Evolutionary conservation across 2,113 vertebrate species (phyloP).

Genomic region (Podarcis muralis): DNA sequence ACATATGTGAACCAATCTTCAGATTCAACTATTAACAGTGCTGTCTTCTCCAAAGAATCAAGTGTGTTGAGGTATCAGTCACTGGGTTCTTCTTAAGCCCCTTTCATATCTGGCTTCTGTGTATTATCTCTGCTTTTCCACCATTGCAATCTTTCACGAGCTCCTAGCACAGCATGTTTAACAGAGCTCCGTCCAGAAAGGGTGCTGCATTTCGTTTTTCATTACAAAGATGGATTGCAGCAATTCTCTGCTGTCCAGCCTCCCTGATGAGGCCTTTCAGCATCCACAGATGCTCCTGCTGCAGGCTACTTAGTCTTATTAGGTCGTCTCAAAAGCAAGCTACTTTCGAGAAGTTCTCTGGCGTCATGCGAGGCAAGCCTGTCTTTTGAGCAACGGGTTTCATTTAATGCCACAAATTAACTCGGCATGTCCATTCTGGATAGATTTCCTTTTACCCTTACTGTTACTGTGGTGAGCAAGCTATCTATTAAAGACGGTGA

Average conservation of each 20-base stretch:
- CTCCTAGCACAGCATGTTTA: background rate
- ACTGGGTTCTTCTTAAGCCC: background rate
- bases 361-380: background rate
- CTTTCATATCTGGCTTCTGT: background rate
- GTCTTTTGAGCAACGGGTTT: background rate
- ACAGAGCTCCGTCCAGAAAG: background rate
- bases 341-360: slow-evolving; percentile 9
- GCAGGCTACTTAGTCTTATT: background rate
- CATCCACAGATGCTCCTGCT: slow-evolving; percentile 27
- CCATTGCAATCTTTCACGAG: slow-evolving; percentile 5
- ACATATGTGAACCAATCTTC: background rate
- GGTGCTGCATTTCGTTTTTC: slow-evolving; percentile 38
- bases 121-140: slow-evolving; percentile 6
- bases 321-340: slow-evolving; percentile 24
- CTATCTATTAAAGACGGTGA: slow-evolving; percentile 9
- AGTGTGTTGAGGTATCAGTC: background rate
- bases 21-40: background rate
- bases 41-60: background rate
- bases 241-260: slow-evolving; percentile 9
- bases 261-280: slow-evolving; percentile 17
- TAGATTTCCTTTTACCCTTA: slow-evolving; percentile 13
- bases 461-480: background rate
- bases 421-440: background rate
- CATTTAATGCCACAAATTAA: slow-evolving; percentile 9
- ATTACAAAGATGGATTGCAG: slow-evolving; percentile 34